Base-by-base conservation (phyloP, 2,888 invertebrate genomes). In the Chouioia cunea region DNA sequence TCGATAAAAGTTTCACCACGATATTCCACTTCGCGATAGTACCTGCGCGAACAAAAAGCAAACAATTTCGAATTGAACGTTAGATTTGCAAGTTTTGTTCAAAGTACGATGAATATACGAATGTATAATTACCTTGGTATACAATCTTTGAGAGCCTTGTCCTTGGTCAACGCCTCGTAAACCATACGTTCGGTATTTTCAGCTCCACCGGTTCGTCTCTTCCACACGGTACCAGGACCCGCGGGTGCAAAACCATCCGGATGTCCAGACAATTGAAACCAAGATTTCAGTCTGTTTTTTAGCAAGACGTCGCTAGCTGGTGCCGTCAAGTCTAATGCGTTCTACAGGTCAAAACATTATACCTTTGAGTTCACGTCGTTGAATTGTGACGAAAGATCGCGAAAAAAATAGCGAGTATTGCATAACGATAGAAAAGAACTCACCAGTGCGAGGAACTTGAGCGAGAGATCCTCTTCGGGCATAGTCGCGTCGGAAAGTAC, bases 181-280 rank as follows among this genome's bases (percentile, higher is more conserved):
- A 94, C 91, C 72, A 89, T 89, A 66, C 92, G 89, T 84, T 95
- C 94, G 22, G 91, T 90, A 79, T 93, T 92, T 77, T 92, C 92
- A 50, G 89, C 86, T 71, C 91, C 90, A 6, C 88, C 87, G 36
- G 91, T 90, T 58, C 94, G 91, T 76, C 95, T 92, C 86, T 97
- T 97, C 92, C 97, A 97, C 62, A 97, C 95, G 15, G 97, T 96
- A 73, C 96, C 95, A 12, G 95, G 94, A 0, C 96, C 94, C 0
- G 97, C 97, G 4, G 96, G 96, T 0, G 96, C 95, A 86, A 97
- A 91, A 76, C 95, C 94, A 74, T 97, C 96, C 68, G 93, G 93
- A 87, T 97, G 97, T 0, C 97, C 97, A 15, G 96, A 94, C 75
- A 97, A 87, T 86, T 97, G 97, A 86, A 97, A 93, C 97, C 97